A percentile compares a stretch with the other conserved stretches of the same genome.
Evolutionary conservation across 30 jellyfish, hydroid and myxozoan genomes (phyloP).

Genomic region (Phacellophora camtschatica): DNA sequence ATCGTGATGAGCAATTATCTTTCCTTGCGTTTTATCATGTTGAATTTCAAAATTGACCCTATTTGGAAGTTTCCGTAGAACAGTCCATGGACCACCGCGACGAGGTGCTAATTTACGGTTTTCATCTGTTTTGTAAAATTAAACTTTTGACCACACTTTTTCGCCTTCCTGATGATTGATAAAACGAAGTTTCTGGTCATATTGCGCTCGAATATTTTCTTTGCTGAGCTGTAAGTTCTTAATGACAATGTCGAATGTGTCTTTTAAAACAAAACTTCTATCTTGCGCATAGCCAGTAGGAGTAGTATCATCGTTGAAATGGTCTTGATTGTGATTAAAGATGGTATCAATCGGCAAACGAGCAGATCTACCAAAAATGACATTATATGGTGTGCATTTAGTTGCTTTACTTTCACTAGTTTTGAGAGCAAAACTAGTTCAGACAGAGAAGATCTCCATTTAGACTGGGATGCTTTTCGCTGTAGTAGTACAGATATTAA

Average conservation of each 20-base stretch:
- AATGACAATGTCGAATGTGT: neutral
- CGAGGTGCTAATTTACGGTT: constrained; percentile 11
- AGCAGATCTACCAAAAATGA: constrained; percentile 41
- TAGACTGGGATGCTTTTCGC: too few species aligned
- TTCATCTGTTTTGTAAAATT: constrained; percentile 8
- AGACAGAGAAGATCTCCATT: too few species aligned
- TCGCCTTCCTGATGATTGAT: constrained; percentile 29
- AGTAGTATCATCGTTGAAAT: neutral
- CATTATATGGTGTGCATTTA: constrained; percentile 25
- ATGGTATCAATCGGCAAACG: constrained; percentile 11
- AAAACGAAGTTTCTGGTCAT: constrained; percentile 21
- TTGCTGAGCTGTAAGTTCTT: constrained; percentile 5
- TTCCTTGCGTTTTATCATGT: neutral
- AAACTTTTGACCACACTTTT: constrained; percentile 27
- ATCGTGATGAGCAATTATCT: constrained; percentile 30
- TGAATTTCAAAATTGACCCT: constrained; percentile 17
- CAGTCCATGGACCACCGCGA: constrained; percentile 32
- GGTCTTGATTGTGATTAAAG: neutral
- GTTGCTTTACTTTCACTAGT: too few species aligned
- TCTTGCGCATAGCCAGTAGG: constrained; percentile 14
- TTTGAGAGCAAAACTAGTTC: too few species aligned
- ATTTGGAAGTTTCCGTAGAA: neutral
- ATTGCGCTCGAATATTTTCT: constrained; percentile 17
- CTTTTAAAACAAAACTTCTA: constrained; percentile 17
- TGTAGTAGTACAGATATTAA: too few species aligned